Evolutionary conservation across 2,797 vertebrate genomes (phyloP).

Genomic region (Ceryle rudis): DNA sequence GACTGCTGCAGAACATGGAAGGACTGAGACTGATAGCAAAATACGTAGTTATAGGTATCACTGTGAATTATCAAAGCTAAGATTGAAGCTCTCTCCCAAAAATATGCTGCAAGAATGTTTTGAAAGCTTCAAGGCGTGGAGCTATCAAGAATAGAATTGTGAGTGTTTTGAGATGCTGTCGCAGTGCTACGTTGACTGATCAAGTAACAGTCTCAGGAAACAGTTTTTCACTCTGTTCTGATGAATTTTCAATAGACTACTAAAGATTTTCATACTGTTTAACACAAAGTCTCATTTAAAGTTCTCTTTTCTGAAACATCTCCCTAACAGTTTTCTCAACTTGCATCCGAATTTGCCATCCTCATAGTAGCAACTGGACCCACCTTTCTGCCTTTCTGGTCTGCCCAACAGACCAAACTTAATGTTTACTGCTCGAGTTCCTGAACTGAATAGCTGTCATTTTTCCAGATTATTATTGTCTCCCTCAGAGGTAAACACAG

Average conservation of each 20-base stretch:
- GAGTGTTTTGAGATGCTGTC: background rate
- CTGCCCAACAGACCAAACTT: background rate
- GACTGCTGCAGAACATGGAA: background rate
- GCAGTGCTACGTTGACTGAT: background rate
- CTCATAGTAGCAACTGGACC: rapidly evolving
- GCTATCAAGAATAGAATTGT: background rate
- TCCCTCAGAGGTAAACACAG: background rate
- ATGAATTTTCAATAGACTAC: background rate
- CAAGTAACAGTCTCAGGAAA: background rate
- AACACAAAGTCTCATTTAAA: background rate
- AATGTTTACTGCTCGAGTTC: background rate
- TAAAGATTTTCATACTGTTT: background rate
- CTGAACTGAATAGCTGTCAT: background rate
- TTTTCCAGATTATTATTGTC: background rate
- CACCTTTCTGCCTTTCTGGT: background rate
- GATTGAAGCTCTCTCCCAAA: background rate
- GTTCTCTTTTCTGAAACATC: background rate
- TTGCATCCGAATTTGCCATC: background rate
- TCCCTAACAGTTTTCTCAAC: background rate
- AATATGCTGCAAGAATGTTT: background rate
- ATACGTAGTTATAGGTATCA: background rate
- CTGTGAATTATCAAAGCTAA: background rate
- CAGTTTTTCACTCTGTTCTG: background rate
- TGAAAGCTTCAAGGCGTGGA: background rate
- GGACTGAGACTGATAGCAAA: background rate